Base-by-base conservation (phyloP, 1,140 invertebrate species). In the Drosophila pseudoananassae region DNA sequence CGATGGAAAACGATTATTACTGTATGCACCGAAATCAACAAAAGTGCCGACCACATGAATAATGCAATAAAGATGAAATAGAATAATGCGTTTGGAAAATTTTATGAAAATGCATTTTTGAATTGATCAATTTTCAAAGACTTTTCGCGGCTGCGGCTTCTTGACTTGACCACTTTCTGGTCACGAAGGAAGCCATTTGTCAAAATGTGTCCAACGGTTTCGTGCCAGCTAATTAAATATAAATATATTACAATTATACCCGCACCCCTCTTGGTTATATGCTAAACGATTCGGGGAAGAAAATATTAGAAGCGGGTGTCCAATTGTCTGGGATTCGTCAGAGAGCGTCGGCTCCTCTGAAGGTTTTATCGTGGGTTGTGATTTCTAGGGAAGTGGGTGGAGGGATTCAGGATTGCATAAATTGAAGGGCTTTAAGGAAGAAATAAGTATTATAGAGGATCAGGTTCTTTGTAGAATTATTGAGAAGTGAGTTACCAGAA, bases 141-240 rank as follows among this genome's bases (percentile, higher is more conserved):
- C 53, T 68, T 60, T 69, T 75, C 46, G 66, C 60, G 60, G 60
- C 75, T 66, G 9, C 17, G 17, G 23, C 17, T 17, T 9, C 6
- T 12, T 12, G 43, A 46, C 15, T 46, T 20, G 43, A 23, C 43
- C 43, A 56, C 8, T 46, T 54, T 60, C 78, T 60, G 66, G 68
- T 70, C 63, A 85, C 72, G 63, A 66, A 81, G 76, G 84, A 87
- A 87, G 84, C 57, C 78, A 71, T 88, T 89, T 69, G 53, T 89
- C 79, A 87, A 76, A 65, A 71, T 65, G 52, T 79, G 83, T 87
- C 78, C 71, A 78, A 38, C 46, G 46, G 59, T 57, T 84, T 81
- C 82, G 74, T 87, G 74, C 60, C 66, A 51, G 63, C 64, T 77
- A 80, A 85, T 84, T 84, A 85, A 77, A 85, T 73, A 50, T 9